Evolutionary conservation across 2,888 invertebrate genomes (phyloP).

Genomic region (Cerastis leucographa): DNA sequence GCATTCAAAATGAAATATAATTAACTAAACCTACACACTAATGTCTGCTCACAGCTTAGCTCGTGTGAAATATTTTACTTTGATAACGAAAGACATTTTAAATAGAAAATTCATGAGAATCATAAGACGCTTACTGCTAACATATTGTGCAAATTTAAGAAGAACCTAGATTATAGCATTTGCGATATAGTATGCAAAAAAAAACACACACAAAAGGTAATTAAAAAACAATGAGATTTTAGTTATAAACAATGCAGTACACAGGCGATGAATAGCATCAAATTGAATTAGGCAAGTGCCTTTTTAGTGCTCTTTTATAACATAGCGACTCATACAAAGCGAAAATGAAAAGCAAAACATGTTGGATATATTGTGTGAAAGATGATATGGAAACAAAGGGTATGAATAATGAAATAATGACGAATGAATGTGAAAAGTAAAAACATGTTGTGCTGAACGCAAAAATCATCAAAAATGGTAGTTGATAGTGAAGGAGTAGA

Average conservation of each 20-base stretch:
- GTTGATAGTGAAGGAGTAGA: neutral
- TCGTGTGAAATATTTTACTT: neutral
- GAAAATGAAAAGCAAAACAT: neutral
- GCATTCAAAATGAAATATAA: constrained; percentile 25
- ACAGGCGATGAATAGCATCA: neutral
- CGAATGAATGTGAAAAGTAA: neutral
- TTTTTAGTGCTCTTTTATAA: neutral
- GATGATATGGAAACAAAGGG: neutral
- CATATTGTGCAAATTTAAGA: constrained; percentile 9
- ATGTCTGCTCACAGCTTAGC: neutral
- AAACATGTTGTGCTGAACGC: neutral
- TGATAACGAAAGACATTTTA: neutral
- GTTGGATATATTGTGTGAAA: neutral
- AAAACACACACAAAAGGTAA: neutral
- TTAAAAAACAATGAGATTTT: neutral
- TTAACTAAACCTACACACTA: neutral
- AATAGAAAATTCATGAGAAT: neutral
- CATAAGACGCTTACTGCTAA: neutral
- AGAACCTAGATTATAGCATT: neutral
- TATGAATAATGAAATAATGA: neutral
- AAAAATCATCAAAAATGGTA: neutral
- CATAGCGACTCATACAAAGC: neutral
- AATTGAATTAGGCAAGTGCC: neutral
- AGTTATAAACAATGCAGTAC: neutral
- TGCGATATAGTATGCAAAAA: neutral